These are phyloP conservation scores for Suricata suricatta DNA, from an alignment of 2,113 vertebrate genomes.

Conservation along the genomic window DNA sequence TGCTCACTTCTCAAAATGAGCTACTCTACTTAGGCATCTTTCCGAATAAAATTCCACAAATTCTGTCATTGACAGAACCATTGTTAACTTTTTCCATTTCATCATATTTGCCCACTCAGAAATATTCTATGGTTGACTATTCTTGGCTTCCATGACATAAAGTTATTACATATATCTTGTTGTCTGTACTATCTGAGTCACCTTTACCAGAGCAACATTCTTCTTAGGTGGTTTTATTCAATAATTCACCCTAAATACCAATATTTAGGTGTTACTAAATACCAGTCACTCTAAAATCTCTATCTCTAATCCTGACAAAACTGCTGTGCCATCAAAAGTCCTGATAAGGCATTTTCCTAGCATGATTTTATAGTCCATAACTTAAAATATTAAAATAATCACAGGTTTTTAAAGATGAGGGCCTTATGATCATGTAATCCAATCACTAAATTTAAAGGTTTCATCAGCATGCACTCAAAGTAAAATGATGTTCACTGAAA, in stretches of 20 bases:
- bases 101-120: not conserved
- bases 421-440: not conserved
- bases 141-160: not conserved
- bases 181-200: not conserved
- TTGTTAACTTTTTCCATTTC: not conserved
- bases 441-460: not conserved
- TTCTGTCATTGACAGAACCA: not conserved
- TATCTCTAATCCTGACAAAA: not conserved
- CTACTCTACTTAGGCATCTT: not conserved
- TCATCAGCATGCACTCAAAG: not conserved
- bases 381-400: conserved; percentile 29
- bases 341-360: not conserved
- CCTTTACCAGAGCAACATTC: not conserved
- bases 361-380: not conserved
- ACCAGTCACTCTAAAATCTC: not conserved
- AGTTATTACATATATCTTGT: not conserved
- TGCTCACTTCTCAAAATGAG: not conserved
- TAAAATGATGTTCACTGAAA: not conserved
- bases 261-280: not conserved
- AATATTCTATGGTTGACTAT: not conserved
- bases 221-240: not conserved
- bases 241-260: not conserved
- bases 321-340: not conserved
- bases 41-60: not conserved
- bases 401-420: not conserved